phyloP scores from a whole-genome alignment of 2,113 vertebrate species.

The Ammodytes dubius region DNA sequence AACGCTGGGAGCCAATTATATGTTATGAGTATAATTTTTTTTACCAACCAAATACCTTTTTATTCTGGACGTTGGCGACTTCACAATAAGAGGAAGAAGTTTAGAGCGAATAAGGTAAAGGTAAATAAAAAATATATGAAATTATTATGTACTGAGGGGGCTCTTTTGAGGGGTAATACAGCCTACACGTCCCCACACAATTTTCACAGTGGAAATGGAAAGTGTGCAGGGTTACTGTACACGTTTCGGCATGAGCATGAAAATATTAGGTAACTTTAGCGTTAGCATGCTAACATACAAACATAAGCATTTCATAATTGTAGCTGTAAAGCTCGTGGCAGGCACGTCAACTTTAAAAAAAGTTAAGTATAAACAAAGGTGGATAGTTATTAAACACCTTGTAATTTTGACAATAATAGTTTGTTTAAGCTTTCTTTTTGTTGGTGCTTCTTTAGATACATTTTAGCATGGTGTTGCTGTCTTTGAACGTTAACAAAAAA shows the following conservation, averaged over 20 bases:
- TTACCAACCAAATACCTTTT: not conserved
- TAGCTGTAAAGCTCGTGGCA: not conserved
- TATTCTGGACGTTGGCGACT: not conserved
- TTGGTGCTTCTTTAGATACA: not conserved
- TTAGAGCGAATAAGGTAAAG: not conserved
- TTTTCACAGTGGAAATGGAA: too few species aligned
- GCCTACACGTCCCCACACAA: not conserved
- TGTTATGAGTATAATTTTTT: not conserved
- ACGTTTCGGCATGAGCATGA: not conserved
- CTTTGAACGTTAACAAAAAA: not conserved
- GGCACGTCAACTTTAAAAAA: too few species aligned
- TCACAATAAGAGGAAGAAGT: not conserved
- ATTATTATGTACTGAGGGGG: not conserved
- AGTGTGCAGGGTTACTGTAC: not conserved
- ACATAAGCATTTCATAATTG: not conserved
- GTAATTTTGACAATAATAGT: not conserved
- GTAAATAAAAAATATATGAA: not conserved
- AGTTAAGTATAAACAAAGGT: not conserved
- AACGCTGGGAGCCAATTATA: too few species aligned
- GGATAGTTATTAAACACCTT: not conserved
- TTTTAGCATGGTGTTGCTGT: not conserved
- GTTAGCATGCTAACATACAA: not conserved
- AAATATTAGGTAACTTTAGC: not conserved
- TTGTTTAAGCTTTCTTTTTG: not conserved
- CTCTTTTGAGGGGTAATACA: not conserved